phyloP scores from a whole-genome alignment of 2,888 invertebrate genomes.

The Aspidiotus rigidus region DNA sequence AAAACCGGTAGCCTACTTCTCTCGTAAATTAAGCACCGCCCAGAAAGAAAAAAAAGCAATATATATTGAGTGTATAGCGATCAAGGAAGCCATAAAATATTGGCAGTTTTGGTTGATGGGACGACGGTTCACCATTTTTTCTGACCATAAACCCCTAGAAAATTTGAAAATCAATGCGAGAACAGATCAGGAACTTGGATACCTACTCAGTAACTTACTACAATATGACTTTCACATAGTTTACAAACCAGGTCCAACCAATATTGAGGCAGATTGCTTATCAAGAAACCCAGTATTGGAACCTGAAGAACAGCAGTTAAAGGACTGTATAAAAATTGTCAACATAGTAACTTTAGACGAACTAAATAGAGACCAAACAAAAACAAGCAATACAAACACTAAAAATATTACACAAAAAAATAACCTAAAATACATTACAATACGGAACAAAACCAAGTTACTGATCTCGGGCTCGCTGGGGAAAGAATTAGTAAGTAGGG shows the following conservation, averaged over 20 bases:
- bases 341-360: slow-evolving; percentile 35
- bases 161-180: slow-evolving; percentile 36
- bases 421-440: slow-evolving; percentile 3
- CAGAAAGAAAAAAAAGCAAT: neutral
- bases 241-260: slow-evolving; percentile 14
- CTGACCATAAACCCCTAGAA: slow-evolving; percentile 36
- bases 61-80: neutral
- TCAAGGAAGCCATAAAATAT: slow-evolving; percentile 7
- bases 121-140: slow-evolving; percentile 20
- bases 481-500: neutral
- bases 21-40: neutral
- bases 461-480: neutral
- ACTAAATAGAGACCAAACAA: slow-evolving; percentile 35
- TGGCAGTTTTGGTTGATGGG: slow-evolving; percentile 34
- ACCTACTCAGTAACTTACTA: neutral
- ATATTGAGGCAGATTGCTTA: slow-evolving; percentile 37
- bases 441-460: neutral
- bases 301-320: slow-evolving; percentile 17
- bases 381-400: neutral
- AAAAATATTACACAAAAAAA: neutral
- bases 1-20: neutral
- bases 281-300: slow-evolving; percentile 37
- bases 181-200: slow-evolving; percentile 33
- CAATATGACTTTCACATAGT: neutral
- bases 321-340: slow-evolving; percentile 35